A percentile compares a stretch with the other conserved stretches of the same genome.
Conservation (phyloP, 2,113 vertebrate species). For the Martes martes region DNA sequence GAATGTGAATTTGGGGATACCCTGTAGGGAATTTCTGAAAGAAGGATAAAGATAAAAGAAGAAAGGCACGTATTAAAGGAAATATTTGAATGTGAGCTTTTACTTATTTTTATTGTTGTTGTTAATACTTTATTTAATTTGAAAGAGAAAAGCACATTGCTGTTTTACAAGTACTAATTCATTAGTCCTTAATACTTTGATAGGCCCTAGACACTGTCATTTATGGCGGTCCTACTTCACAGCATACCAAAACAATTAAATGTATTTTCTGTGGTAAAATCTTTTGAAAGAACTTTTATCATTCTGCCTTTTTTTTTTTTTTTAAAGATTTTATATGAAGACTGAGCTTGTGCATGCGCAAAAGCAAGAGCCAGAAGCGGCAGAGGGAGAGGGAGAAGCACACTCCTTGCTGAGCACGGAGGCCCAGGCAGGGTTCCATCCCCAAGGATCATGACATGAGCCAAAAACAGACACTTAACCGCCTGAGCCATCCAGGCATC, state of each 20-base stretch:
- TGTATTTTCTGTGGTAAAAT: neutral
- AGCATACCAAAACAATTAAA: neutral
- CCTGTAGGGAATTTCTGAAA: slow-evolving; percentile 60
- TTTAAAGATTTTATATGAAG: neutral
- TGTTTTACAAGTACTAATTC: neutral
- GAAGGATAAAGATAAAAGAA: neutral
- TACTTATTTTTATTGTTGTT: neutral
- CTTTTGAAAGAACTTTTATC: slow-evolving; percentile 2
- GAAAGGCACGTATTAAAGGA: neutral
- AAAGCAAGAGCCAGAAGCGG: neutral
- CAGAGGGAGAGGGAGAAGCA: neutral
- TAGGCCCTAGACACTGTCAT: neutral
- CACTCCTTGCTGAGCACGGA: neutral
- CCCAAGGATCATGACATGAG: neutral
- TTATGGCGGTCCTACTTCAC: neutral
- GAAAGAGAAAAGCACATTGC: neutral
- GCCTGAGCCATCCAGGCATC: neutral
- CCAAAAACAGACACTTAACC: neutral
- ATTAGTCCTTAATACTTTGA: neutral
- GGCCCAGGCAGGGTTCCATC: neutral
- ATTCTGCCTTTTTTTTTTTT: neutral
- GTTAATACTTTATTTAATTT: slow-evolving; percentile 18
- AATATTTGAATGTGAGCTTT: neutral
- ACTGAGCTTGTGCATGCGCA: neutral
- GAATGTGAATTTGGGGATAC: neutral